Base-by-base conservation (phyloP, 2,113 vertebrate species). In the Erythrocercus mccallii region DNA sequence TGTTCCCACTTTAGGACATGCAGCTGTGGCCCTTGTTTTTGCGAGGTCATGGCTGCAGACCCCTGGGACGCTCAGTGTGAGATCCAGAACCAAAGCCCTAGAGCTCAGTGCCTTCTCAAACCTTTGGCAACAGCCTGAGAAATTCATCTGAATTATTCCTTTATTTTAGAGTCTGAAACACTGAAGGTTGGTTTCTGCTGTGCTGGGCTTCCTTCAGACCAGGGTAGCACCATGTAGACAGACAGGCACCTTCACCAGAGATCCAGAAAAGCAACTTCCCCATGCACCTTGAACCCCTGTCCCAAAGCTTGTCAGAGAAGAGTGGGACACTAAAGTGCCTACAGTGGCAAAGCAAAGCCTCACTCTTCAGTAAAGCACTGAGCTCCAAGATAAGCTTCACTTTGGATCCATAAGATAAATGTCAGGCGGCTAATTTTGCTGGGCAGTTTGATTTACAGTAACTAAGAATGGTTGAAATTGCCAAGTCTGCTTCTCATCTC, bases 31-130 rank as follows among this genome's bases (percentile, higher is more conserved):
- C 31, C 38, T 79, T 79, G 27, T 79, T 23, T 64, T 50, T 45
- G 56, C 27, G 25, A 25, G 8, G 5, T 47, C n/a, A 4, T 51
- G 58, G 22, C 40, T 72, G 42, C 53, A 71, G 33, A 47, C 6
- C 3, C 38, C 19, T 3, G 7, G 38, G 28, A 28, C 38, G 28
- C 51, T n/a, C 0, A 0, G 10, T 12, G 24, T 27, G 25, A 91
- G 61, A 53, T 48, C 17, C 38, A 40, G 15, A 44, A 10, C 35
- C 20, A 35, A 86, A 78, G 15, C 8, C 12, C 19, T 11, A 11
- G 38, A 89, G 54, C 45, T 83, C 72, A 30, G 48, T 4, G 11
- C 27, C 45, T 72, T 68, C 58, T 53, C 58, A 70, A 81, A 61
- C 25, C 25, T 65, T 73, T 45, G 40, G 15, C 37, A 58, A 33